These are phyloP conservation scores for Entomobrya proxima DNA, from an alignment of 2,888 invertebrate species.

Conservation along the genomic window DNA sequence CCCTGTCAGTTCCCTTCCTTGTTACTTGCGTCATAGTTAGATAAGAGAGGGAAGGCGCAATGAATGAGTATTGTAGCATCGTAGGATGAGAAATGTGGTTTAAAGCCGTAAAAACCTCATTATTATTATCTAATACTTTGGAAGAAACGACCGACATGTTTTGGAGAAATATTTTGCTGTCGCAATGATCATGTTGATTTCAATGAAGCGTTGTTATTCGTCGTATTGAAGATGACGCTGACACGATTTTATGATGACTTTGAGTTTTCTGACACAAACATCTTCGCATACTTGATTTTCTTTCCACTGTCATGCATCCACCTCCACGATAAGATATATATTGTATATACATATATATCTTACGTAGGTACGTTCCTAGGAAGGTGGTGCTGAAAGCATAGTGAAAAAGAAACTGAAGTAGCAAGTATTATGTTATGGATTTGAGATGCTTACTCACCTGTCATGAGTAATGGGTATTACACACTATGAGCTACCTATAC, in stretches of 20 bases:
- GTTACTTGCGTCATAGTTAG: background rate
- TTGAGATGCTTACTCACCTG: no score
- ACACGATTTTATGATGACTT: background rate
- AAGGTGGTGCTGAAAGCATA: no score
- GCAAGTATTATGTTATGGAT: no score
- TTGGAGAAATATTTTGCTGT: background rate
- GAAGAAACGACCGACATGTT: background rate
- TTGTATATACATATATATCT: no score
- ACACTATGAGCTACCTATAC: background rate
- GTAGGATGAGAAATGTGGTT: conserved; percentile 22
- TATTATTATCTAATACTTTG: background rate
- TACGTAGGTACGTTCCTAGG: no score
- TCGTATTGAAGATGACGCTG: background rate
- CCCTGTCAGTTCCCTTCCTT: background rate
- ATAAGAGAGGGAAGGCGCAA: background rate
- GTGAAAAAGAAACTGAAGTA: no score
- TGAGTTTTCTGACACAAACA: background rate
- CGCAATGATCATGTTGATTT: background rate
- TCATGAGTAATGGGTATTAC: background rate
- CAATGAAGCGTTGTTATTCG: background rate
- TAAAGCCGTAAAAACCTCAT: conserved; percentile 28
- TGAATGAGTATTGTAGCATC: background rate
- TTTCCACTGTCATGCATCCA: background rate
- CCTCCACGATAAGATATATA: background rate
- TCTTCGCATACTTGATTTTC: background rate